Evolutionary conservation across 2,888 invertebrate species (phyloP), one percentile per base, ranked within the genome.

Genomic region (Caenorhabditis drosophilae): DNA sequence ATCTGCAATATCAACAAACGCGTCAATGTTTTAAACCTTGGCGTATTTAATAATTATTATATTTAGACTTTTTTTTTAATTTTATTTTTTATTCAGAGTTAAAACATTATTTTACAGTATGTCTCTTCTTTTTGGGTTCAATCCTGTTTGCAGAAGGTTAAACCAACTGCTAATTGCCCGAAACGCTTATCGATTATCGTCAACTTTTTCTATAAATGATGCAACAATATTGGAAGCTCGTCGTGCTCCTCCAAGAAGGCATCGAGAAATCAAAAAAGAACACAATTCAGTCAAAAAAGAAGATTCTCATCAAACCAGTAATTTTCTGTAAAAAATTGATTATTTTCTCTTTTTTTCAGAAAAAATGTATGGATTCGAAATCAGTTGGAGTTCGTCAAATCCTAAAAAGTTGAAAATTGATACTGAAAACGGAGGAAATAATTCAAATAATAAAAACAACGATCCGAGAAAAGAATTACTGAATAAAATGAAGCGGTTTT

Each of bases 401-500:
- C 35, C 41, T 35, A 53, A 58, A 35, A 51, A 52, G 1, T 45
- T 50, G 27, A 36, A 51, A 4, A 49, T 50, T 2, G 45, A 59
- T 15, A n/a, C n/a, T 12, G 44, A 54, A 12, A 45, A 50, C 23
- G 44, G 36, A 11, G 42, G 23, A 6, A 44, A 23, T 12, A 54
- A 45, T 4, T 42, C 25, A 31, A 54, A 50, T 12, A n/a, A 54
- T 12, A 27, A 41, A 12, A 64, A 66, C 35, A 66, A 67, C 18
- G 64, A 70, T 25, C 57, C 51, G 15, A 22, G 55, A 27, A 52
- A 70, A 27, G 60, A 63, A 34, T 11, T 73, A 2, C 51, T 69
- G 25, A 68, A 62, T 25, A 61, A 50, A 15, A 56, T 78, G 67
- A 78, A 74, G 42, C 60, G 67, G 40, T 61, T 61, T 38, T 67